Conservation (phyloP, 2,113 vertebrate genomes). For the Strix uralensis region DNA sequence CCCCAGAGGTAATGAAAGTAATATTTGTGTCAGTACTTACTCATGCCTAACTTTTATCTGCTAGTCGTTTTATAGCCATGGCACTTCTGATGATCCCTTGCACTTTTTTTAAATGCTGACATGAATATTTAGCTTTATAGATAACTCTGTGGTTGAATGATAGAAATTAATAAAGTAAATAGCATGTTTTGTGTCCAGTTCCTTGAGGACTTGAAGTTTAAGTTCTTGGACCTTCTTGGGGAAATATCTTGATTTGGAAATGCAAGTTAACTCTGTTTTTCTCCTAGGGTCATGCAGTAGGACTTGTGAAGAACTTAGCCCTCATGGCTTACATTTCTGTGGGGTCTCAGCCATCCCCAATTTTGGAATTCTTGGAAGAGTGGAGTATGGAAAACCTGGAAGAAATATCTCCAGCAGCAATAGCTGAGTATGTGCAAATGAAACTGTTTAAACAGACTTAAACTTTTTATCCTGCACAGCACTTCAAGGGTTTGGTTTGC, state of each 20-base stretch:
- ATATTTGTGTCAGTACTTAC: not conserved
- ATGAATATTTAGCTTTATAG: not conserved
- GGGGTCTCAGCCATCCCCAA: conserved; percentile 96
- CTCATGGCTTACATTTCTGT: conserved; percentile 99
- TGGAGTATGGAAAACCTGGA: conserved; percentile 99
- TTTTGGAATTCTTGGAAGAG: conserved; percentile 98
- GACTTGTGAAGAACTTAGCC: conserved; percentile 97
- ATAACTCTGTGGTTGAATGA: not conserved
- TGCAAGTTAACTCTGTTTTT: not conserved
- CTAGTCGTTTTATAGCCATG: accelerated
- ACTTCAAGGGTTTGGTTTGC: not conserved
- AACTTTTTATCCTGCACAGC: not conserved
- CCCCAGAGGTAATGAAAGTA: conserved; percentile 86
- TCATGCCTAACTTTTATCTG: not conserved
- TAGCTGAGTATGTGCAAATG: conserved; percentile 87
- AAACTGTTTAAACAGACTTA: not conserved
- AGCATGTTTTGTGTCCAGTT: not conserved
- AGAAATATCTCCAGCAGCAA: conserved; percentile 98
- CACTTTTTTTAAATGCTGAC: not conserved
- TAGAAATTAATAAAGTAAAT: not conserved
- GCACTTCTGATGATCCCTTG: not conserved
- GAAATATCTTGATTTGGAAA: not conserved
- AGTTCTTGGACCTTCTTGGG: not conserved
- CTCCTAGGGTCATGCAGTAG: conserved; percentile 94
- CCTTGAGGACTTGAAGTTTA: not conserved